Conservation (phyloP, 2,888 invertebrate genomes). For the Leptarthrus brevirostris region DNA sequence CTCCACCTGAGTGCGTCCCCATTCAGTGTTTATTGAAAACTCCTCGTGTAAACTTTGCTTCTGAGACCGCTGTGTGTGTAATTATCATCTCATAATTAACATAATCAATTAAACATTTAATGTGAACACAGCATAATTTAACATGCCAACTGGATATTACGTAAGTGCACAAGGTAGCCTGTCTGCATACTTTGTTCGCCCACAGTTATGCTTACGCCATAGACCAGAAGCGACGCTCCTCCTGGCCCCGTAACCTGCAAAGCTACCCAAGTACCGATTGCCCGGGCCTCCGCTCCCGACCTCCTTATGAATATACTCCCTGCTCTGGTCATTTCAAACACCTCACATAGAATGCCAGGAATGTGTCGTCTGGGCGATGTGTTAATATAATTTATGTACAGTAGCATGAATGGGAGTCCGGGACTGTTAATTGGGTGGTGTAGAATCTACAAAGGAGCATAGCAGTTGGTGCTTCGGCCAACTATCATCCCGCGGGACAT, state of each 20-base stretch:
- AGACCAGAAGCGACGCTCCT: background rate
- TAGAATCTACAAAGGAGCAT: slow-evolving; percentile 20
- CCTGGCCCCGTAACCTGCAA: background rate
- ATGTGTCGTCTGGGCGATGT: slow-evolving; percentile 47
- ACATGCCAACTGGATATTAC: slow-evolving; percentile 46
- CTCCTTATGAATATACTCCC: background rate
- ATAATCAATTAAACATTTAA: slow-evolving; percentile 50
- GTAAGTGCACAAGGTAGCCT: slow-evolving; percentile 27
- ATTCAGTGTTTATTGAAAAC: background rate
- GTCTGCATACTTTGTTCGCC: slow-evolving; percentile 22
- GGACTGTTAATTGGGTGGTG: slow-evolving; percentile 40
- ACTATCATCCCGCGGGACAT: slow-evolving; percentile 29
- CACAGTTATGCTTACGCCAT: slow-evolving; percentile 18
- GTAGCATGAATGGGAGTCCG: slow-evolving; percentile 20
- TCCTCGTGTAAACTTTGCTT: slow-evolving; percentile 7
- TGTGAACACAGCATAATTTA: slow-evolving; percentile 46
- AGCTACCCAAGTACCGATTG: background rate
- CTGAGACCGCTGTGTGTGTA: slow-evolving; percentile 37
- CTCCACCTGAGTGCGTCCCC: background rate
- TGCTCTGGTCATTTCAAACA: slow-evolving; percentile 37
- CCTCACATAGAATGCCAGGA: slow-evolving; percentile 46
- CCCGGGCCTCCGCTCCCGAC: background rate
- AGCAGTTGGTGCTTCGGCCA: slow-evolving; percentile 15
- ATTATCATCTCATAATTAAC: slow-evolving; percentile 45
- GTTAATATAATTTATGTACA: slow-evolving; percentile 48